Evolutionary conservation across 1,140 invertebrate genomes (phyloP).

Genomic region (Lasaia peninsularis): DNA sequence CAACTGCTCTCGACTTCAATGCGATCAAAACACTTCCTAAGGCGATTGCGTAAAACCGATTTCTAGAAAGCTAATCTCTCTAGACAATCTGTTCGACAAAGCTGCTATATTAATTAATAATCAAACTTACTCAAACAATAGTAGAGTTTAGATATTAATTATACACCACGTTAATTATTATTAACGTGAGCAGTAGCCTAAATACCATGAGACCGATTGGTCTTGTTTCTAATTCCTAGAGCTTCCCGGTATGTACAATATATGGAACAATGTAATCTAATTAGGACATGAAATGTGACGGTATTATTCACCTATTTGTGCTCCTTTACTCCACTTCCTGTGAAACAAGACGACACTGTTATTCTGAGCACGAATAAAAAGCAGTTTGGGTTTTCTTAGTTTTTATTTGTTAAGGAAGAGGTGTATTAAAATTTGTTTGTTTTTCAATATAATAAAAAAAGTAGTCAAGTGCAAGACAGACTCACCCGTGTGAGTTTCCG

Average conservation of each 20-base stretch:
- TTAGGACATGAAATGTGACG: constrained; percentile 5
- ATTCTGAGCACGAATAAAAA: no score
- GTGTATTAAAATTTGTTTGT: no score
- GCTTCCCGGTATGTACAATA: neutral
- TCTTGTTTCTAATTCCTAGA: constrained; percentile 10
- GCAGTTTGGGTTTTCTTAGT: neutral
- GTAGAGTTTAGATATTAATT: neutral
- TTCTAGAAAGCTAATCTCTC: no score
- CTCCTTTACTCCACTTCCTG: neutral
- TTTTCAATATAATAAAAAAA: no score
- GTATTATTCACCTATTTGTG: neutral
- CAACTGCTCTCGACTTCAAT: no score
- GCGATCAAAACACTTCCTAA: no score
- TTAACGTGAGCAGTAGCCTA: constrained; percentile 4
- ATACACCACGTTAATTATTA: neutral
- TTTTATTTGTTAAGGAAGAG: no score
- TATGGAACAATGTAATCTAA: constrained; percentile 8
- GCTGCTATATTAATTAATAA: neutral
- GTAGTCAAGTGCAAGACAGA: no score
- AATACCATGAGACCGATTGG: constrained; percentile 8
- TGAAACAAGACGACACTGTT: no score
- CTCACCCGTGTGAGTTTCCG: no score
- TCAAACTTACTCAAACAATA: neutral
- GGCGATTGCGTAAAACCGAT: no score
- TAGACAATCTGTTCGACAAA: neutral